These are phyloP conservation scores for Fistularia commersonii DNA, from an alignment of 2,797 vertebrate species.

Conservation along the genomic window DNA sequence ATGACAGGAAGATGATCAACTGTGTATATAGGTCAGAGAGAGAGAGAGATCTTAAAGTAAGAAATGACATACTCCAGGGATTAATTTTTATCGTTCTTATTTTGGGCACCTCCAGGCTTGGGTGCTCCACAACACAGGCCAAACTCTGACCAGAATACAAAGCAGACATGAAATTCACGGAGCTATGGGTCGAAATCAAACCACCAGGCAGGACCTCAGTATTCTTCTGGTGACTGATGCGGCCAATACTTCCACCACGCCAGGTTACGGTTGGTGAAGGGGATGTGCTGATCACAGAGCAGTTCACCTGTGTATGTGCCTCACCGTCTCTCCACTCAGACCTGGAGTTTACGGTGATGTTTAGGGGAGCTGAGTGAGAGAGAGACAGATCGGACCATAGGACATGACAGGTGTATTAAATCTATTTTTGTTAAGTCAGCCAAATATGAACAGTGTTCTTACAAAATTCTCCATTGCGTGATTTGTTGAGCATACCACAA, in stretches of 20 bases:
- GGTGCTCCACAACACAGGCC: conserved; percentile 62
- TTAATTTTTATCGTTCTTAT: conserved; percentile 50
- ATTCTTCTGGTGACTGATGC: conserved; percentile 9
- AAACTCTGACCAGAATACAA: conserved; percentile 61
- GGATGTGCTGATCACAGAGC: conserved; percentile 52
- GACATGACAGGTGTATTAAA: conserved; percentile 18
- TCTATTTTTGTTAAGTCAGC: conserved; percentile 1
- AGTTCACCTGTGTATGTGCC: conserved; percentile 46
- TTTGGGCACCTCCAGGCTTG: conserved; percentile 44
- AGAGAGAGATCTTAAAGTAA: conserved; percentile 18
- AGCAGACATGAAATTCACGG: conserved; percentile 47
- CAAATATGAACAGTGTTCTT: conserved; percentile 19
- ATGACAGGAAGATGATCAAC: conserved; percentile 19
- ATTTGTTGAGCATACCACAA: conserved; percentile 68
- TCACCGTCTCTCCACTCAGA: conserved; percentile 45
- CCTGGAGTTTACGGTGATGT: conserved; percentile 52
- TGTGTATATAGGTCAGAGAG: conserved; percentile 6
- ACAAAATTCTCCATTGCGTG: conserved; percentile 27
- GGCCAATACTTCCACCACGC: conserved; percentile 28
- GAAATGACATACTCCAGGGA: conserved; percentile 43
- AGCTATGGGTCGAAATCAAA: conserved; percentile 29
- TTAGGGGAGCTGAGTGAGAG: conserved; percentile 51
- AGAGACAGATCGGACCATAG: conserved; percentile 19
- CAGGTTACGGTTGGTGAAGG: conserved; percentile 59
- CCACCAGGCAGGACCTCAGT: conserved; percentile 32